These are phyloP conservation scores for Carterocephalus palaemon DNA, from an alignment of 2,888 invertebrate species.

Conservation along the genomic window DNA sequence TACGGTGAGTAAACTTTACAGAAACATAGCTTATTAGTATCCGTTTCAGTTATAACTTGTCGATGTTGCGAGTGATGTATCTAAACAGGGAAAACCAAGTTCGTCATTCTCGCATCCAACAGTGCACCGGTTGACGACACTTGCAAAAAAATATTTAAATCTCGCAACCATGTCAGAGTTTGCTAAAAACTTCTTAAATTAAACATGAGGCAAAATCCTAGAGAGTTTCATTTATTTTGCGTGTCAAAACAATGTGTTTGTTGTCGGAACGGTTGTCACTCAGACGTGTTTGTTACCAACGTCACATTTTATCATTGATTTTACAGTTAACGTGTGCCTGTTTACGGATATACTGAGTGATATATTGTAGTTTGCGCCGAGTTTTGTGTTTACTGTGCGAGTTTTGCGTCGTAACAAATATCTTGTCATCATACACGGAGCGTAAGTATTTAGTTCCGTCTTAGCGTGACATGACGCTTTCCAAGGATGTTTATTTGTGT, in stretches of 20 bases:
- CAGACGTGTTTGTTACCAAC: slow-evolving; percentile 19
- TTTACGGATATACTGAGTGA: slow-evolving; percentile 19
- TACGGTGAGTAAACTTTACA: slow-evolving; percentile 56
- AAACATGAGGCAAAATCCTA: slow-evolving; percentile 35
- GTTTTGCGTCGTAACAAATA: not conserved
- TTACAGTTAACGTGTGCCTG: slow-evolving; percentile 22
- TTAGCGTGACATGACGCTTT: slow-evolving; percentile 5
- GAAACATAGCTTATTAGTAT: slow-evolving; percentile 24
- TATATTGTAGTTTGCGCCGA: slow-evolving; percentile 3
- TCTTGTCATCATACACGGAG: not conserved
- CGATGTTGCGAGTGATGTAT: not conserved
- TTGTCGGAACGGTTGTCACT: too few species aligned
- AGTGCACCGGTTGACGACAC: slow-evolving; percentile 50
- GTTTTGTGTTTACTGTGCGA: slow-evolving; percentile 1
- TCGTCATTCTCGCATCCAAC: slow-evolving; percentile 39
- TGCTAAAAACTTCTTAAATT: slow-evolving; percentile 38
- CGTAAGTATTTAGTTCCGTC: slow-evolving; percentile 7
- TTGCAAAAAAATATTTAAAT: slow-evolving; percentile 36
- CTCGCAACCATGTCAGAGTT: slow-evolving; percentile 21
- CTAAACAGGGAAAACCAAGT: slow-evolving; percentile 34
- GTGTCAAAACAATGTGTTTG: slow-evolving; percentile 27
- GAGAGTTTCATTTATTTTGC: slow-evolving; percentile 44
- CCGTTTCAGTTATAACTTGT: slow-evolving; percentile 7
- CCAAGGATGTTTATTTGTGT: slow-evolving; percentile 26
- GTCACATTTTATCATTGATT: slow-evolving; percentile 27